Evolutionary conservation across 2,113 vertebrate genomes (phyloP).

Genomic region (Atrichornis clamosus): DNA sequence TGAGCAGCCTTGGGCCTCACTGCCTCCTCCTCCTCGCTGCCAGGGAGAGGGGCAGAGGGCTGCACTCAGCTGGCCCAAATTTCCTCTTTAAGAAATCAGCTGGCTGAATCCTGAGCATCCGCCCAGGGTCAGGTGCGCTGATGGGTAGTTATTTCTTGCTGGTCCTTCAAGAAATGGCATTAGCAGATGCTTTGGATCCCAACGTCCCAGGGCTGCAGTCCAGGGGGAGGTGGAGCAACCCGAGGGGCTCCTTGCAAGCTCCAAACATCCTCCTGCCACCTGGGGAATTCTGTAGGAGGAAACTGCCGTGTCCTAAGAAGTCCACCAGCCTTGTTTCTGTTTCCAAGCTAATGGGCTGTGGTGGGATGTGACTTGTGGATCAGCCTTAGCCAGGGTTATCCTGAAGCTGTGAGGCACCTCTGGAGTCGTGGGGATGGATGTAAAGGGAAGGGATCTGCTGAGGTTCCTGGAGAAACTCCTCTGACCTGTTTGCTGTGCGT

Average conservation of each 20-base stretch:
- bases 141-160: neutral
- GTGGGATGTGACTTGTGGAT: neutral
- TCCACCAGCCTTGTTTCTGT: neutral
- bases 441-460: neutral
- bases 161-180: neutral
- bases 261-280: neutral
- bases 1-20: neutral
- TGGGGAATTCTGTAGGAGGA: neutral
- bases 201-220: neutral
- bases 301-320: neutral
- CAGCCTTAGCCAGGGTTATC: neutral
- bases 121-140: neutral
- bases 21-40: neutral
- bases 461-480: neutral
- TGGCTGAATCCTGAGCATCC: neutral
- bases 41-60: no score
- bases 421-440: accelerated
- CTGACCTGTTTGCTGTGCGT: neutral
- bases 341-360: neutral
- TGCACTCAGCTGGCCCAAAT: neutral
- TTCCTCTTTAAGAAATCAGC: neutral
- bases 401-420: neutral
- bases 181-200: neutral
- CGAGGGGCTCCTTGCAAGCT: neutral
- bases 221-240: neutral